Percentiles rank a stretch among this genome's conserved stretches.
These are phyloP conservation scores for Picus viridis DNA, from an alignment of 2,797 vertebrate genomes.

Conservation along the genomic window DNA sequence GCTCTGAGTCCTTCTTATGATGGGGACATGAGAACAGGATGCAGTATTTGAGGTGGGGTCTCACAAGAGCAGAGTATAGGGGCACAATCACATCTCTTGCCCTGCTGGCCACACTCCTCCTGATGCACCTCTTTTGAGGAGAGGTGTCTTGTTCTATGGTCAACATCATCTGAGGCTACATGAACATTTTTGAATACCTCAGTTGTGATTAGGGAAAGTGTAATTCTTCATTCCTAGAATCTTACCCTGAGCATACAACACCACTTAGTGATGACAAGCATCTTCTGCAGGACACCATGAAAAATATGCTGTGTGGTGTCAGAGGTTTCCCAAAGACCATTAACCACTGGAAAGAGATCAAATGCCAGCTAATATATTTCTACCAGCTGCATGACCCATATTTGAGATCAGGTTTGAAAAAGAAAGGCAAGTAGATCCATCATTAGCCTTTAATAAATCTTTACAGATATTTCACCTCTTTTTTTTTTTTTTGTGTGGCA, in stretches of 20 bases:
- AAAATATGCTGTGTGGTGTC: neutral
- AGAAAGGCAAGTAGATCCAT: conserved; percentile 41
- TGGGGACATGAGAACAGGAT: too few species aligned
- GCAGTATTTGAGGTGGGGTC: too few species aligned
- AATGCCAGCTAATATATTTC: neutral
- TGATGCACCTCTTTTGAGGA: neutral
- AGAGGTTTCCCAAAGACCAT: conserved; percentile 21
- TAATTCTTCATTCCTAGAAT: neutral
- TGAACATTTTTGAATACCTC: neutral
- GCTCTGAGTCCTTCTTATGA: too few species aligned
- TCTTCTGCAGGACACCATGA: neutral
- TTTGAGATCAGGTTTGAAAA: conserved; percentile 41
- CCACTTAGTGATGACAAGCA: neutral
- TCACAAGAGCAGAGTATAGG: too few species aligned
- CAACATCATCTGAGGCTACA: accelerated
- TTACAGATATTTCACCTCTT: neutral
- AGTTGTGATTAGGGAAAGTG: neutral
- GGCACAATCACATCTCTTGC: too few species aligned
- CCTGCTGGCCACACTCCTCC: too few species aligned
- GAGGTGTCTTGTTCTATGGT: accelerated
- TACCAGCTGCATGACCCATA: neutral
- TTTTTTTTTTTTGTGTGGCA: neutral
- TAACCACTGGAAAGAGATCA: conserved; percentile 15
- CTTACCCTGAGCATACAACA: neutral
- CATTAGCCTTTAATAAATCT: conserved; percentile 51